A percentile compares a stretch with the other conserved stretches of the same genome.
Evolutionary conservation across 2,797 vertebrate species (phyloP).

Genomic region (Cyprinella venusta): DNA sequence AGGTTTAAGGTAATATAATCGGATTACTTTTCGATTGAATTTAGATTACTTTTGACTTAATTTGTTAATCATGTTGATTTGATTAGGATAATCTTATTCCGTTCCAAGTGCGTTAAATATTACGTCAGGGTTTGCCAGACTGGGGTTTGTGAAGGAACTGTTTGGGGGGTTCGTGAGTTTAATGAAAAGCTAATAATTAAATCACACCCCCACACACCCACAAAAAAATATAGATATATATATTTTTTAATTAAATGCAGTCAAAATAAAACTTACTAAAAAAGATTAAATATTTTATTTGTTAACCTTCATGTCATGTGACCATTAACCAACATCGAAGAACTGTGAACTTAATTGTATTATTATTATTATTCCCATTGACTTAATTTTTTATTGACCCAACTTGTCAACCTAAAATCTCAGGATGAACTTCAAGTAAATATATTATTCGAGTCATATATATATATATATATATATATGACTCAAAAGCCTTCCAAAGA

Average conservation of each 20-base stretch:
- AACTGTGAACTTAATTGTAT: background rate
- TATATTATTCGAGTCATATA: background rate
- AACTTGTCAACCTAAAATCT: background rate
- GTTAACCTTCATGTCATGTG: background rate
- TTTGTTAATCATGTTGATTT: background rate
- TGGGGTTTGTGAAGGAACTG: background rate
- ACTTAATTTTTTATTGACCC: background rate
- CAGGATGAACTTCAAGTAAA: background rate
- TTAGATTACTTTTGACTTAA: background rate
- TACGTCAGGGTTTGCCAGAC: background rate
- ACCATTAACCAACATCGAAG: background rate
- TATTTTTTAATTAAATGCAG: no score
- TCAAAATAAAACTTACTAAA: background rate
- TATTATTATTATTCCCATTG: background rate
- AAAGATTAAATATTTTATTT: background rate
- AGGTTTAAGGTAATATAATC: background rate
- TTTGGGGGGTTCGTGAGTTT: background rate
- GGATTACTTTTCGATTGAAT: background rate
- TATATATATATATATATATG: no score
- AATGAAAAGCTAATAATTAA: background rate
- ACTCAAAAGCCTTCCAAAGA: background rate
- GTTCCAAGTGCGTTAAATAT: background rate
- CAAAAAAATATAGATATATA: no score
- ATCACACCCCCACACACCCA: background rate
- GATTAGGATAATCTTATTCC: background rate